Evolutionary conservation across 2,113 vertebrate species (phyloP), one percentile per base, ranked within the genome.

Genomic region (Murina feae): DNA sequence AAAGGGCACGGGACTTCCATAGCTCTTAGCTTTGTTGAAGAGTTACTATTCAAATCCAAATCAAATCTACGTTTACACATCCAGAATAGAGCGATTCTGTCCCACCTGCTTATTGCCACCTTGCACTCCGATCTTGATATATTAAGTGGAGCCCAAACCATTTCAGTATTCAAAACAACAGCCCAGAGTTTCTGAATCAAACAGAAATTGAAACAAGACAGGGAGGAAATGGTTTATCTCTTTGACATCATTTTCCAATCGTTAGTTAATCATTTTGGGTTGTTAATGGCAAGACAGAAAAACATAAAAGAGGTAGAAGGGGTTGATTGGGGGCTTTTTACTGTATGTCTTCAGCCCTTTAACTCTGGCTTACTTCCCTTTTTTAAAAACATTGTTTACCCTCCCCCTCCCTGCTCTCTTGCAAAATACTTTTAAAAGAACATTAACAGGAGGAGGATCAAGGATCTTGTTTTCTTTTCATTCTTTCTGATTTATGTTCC

Each of bases 391-490:
- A 91, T 95, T 86, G 55, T 95, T 98, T 97, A 74, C 69, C 95
- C 51, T 9, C 0, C 91, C 42, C 66, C 39, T 72, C 37, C 6
- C 58, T 3, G 23, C 35, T 44, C 60, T 65, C 42, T 90, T 91
- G 37, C 84, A 86, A 97, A 98, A 91, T 96, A 90, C 90, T 23
- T 42, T 94, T 86, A 92, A 97, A 97, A 93, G 95, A 96, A 71
- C 53, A 42, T 89, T 55, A 94, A 47, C 0, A 0, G 71, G 55
- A 95, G 95, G 69, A 86, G 65, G 81, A 51, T 96, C 95, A 97
- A 96, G 72, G 32, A 20, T 95, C 68, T 94, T 97, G 89, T 96
- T 98, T 98, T 97, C 89, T 97, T 98, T 97, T 93, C 88, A 93
- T 97, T 97, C 91, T 82, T 97, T 97, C 96, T 95, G 30, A 88